Conservation (phyloP, 37 sponge, comb jelly and placozoan genomes). For the Haliclona indistincta region DNA sequence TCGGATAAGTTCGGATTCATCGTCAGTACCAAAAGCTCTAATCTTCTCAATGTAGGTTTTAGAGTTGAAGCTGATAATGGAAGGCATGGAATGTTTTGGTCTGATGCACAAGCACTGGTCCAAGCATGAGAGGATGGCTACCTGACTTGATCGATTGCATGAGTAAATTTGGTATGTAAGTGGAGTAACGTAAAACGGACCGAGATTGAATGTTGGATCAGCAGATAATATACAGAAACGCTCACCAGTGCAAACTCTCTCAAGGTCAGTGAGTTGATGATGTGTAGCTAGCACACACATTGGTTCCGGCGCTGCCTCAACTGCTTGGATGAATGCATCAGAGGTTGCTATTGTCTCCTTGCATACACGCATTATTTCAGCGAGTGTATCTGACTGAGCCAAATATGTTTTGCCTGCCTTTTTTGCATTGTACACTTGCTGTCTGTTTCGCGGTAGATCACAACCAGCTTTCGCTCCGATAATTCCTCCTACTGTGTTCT, state of each 20-base stretch:
- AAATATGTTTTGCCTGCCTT: not conserved
- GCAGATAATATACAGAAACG: no score
- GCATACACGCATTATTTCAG: conserved; percentile 24
- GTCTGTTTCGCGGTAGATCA: conserved; percentile 31
- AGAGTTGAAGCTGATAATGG: conserved; percentile 34
- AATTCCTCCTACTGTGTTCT: conserved; percentile 29
- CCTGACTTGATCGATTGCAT: not conserved
- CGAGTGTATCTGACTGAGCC: conserved; percentile 31
- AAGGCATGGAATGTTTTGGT: conserved; percentile 20
- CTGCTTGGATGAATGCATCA: conserved; percentile 18
- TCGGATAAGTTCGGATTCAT: conserved; percentile 35
- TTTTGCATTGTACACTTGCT: conserved; percentile 18
- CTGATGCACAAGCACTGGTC: conserved; percentile 32
- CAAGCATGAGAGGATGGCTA: conserved; percentile 6
- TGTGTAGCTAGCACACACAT: conserved; percentile 41
- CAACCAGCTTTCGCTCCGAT: conserved; percentile 8
- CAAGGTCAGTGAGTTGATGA: conserved; percentile 26
- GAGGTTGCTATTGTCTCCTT: not conserved
- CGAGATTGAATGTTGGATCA: conserved; percentile 49
- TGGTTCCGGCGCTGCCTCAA: conserved; percentile 45
- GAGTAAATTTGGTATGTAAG: conserved; percentile 15
- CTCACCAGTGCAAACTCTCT: no score
- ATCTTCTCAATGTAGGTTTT: not conserved
- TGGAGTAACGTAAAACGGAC: conserved; percentile 42
- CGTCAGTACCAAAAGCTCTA: conserved; percentile 39